phyloP scores from a whole-genome alignment of 2,888 invertebrate genomes.

The Xanthia togata region DNA sequence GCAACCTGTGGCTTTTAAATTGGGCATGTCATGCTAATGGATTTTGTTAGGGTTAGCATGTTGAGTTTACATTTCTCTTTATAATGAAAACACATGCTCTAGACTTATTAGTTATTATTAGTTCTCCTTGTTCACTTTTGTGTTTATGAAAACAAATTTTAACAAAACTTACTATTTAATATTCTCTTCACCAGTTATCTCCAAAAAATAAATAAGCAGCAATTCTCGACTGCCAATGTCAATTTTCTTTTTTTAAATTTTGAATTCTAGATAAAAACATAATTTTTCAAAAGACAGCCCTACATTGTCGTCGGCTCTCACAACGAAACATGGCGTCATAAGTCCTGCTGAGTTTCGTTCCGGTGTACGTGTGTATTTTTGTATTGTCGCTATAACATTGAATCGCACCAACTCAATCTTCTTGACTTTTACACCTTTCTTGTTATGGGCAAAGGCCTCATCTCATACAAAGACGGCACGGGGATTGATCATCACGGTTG shows the following conservation, averaged over 20 bases:
- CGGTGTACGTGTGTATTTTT: constrained; percentile 63
- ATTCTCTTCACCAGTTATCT: not conserved
- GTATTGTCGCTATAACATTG: constrained; percentile 50
- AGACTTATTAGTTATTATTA: not conserved
- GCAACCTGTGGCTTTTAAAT: constrained; percentile 48
- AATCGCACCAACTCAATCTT: constrained; percentile 41
- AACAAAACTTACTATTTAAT: too few species aligned
- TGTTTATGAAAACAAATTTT: not conserved
- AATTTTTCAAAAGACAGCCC: constrained; percentile 32
- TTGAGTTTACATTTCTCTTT: not conserved
- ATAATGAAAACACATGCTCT: not conserved
- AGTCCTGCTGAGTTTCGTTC: constrained; percentile 57
- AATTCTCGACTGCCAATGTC: not conserved
- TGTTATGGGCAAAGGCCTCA: not conserved
- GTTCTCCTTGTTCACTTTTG: not conserved
- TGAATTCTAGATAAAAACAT: not conserved
- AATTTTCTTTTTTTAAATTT: not conserved
- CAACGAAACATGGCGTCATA: constrained; percentile 54
- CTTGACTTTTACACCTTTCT: constrained; percentile 23
- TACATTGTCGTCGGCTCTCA: constrained; percentile 26
- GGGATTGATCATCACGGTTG: not conserved
- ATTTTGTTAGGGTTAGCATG: constrained; percentile 36
- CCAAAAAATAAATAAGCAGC: too few species aligned
- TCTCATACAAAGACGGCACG: not conserved
- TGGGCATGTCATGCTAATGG: constrained; percentile 47